These are phyloP conservation scores for Belgica antarctica DNA, from an alignment of 2,888 invertebrate genomes.

Conservation along the genomic window DNA sequence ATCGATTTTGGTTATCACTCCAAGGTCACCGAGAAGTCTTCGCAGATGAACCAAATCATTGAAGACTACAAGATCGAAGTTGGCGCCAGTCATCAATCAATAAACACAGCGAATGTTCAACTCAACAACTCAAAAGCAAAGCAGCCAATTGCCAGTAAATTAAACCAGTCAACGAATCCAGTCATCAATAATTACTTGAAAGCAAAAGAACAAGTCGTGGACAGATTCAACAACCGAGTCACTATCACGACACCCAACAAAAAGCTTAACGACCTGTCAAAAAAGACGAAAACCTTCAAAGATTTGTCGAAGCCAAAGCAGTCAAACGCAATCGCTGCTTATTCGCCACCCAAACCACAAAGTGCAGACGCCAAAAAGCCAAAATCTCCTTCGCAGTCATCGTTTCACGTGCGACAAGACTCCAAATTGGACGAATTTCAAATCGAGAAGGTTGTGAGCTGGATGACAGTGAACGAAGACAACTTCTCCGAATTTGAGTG, in stretches of 20 bases:
- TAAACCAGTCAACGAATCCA: constrained; percentile 44
- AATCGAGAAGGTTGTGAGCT: constrained; percentile 55
- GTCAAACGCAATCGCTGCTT: background rate
- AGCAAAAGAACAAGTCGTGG: constrained; percentile 46
- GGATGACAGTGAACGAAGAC: constrained; percentile 53
- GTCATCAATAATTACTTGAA: constrained; percentile 54
- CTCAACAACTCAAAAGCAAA: too few species aligned
- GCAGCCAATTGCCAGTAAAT: constrained; percentile 28
- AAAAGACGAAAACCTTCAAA: constrained; percentile 23
- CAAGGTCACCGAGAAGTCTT: background rate
- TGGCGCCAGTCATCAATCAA: constrained; percentile 38
- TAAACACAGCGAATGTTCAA: too few species aligned
- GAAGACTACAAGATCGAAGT: constrained; percentile 45
- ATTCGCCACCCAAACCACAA: constrained; percentile 35
- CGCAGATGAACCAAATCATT: constrained; percentile 43
- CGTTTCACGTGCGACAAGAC: constrained; percentile 50
- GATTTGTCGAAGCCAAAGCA: constrained; percentile 35
- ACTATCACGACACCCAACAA: background rate
- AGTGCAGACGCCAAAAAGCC: too few species aligned
- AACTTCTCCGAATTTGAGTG: constrained; percentile 37
- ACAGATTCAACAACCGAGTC: background rate
- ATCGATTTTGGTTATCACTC: constrained; percentile 18
- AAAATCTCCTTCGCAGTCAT: constrained; percentile 48
- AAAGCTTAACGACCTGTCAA: constrained; percentile 38
- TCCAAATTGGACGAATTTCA: too few species aligned